A percentile compares a stretch with the other conserved stretches of the same genome.
Evolutionary conservation across 2,113 vertebrate genomes (phyloP).

Genomic region (Dolichallabes microphthalmus): DNA sequence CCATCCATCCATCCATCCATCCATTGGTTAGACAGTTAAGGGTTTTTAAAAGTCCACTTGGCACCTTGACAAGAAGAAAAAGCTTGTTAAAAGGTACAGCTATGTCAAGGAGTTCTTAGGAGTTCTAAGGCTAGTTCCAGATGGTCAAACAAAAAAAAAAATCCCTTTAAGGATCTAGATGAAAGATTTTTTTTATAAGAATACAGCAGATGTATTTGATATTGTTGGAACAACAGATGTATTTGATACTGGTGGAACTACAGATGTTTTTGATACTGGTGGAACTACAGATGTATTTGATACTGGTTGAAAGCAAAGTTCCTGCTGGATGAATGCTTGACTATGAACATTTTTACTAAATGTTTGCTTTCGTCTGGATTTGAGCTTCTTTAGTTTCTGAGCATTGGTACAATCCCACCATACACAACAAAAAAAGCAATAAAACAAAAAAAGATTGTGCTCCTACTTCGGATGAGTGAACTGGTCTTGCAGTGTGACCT

Average conservation of each 20-base stretch:
- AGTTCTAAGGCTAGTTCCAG: neutral
- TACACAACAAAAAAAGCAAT: neutral
- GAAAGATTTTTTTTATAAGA: neutral
- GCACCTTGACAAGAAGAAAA: neutral
- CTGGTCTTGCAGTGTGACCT: constrained; percentile 82
- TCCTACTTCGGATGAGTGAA: constrained; percentile 92
- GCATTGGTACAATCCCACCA: neutral
- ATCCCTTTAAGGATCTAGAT: neutral
- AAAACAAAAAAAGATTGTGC: neutral
- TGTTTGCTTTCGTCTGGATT: neutral
- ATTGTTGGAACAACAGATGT: too few relatives aligned
- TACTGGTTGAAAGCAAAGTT: neutral
- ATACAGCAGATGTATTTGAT: neutral
- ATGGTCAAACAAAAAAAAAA: neutral
- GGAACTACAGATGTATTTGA: neutral
- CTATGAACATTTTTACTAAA: neutral
- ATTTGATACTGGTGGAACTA: neutral
- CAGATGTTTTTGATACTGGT: too few relatives aligned
- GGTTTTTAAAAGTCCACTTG: too few relatives aligned
- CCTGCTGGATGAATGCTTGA: neutral
- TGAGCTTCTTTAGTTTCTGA: neutral
- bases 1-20: neutral
- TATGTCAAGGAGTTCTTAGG: neutral
- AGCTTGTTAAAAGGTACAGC: neutral
- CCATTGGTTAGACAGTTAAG: too few relatives aligned